A percentile compares a stretch with the other conserved stretches of the same genome.
phyloP scores from a whole-genome alignment of 2,888 invertebrate species.

The Eueremaeus valkanovi region DNA sequence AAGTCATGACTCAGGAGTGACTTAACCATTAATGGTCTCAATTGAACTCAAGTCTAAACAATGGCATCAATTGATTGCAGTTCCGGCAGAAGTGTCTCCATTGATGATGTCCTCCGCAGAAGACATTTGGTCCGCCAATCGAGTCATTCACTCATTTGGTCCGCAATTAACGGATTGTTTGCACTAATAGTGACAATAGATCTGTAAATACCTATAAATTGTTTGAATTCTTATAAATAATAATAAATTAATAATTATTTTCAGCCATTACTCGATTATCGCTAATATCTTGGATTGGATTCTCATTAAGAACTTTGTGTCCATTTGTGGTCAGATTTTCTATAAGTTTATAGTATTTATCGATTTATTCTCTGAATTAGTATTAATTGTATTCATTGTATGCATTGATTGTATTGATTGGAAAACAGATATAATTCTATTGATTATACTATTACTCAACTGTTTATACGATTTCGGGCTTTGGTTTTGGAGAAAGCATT shows the following conservation, averaged over 20 bases:
- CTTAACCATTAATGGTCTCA: background rate
- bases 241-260: background rate
- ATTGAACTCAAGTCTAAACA: no score
- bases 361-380: background rate
- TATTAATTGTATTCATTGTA: background rate
- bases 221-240: background rate
- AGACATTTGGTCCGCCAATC: conserved; percentile 39
- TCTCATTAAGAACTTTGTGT: background rate
- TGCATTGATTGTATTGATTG: background rate
- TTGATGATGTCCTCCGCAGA: conserved; percentile 5
- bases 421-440: conserved; percentile 14
- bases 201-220: conserved; percentile 1
- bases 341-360: no score
- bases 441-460: conserved; percentile 35
- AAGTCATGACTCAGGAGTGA: background rate
- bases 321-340: background rate
- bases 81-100: background rate
- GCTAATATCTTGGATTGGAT: background rate
- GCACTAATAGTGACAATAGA: conserved; percentile 41
- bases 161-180: conserved; percentile 34
- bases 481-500: conserved; percentile 38
- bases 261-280: background rate
- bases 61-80: background rate
- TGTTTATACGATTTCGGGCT: conserved; percentile 35
- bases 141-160: conserved; percentile 41